Evolutionary conservation across 1,140 invertebrate species (phyloP).

Genomic region (Sitodiplosis mosellana): DNA sequence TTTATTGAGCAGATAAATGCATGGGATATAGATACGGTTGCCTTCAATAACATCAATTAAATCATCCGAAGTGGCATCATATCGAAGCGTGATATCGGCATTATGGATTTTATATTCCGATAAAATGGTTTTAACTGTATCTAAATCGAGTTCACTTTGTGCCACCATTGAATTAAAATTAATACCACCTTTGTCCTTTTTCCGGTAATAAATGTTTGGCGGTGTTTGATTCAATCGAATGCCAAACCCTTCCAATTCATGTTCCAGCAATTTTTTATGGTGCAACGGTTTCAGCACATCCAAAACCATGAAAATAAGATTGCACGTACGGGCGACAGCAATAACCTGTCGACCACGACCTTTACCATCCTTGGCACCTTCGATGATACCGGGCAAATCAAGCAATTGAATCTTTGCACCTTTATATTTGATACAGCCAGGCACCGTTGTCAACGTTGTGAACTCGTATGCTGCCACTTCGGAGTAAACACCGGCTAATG

Average conservation of each 20-base stretch:
- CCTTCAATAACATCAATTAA: slow-evolving; percentile 98
- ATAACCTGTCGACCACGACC: slow-evolving; percentile 88
- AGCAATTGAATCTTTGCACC: slow-evolving; percentile 97
- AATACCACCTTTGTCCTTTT: slow-evolving; percentile 89
- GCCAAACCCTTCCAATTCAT: slow-evolving; percentile 98
- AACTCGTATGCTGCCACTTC: slow-evolving; percentile 99
- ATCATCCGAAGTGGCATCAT: slow-evolving; percentile 94
- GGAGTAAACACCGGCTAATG: slow-evolving; percentile 95
- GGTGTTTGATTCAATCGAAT: slow-evolving; percentile 91
- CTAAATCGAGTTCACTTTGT: slow-evolving; percentile 88
- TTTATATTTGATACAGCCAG: slow-evolving; percentile 98
- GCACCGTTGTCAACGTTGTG: slow-evolving; percentile 97
- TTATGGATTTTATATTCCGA: slow-evolving; percentile 98
- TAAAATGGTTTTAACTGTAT: slow-evolving; percentile 90
- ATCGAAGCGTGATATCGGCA: slow-evolving; percentile 86
- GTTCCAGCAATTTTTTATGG: slow-evolving; percentile 91
- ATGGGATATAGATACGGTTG: slow-evolving; percentile 94
- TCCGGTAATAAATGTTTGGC: slow-evolving; percentile 90
- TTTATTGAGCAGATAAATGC: slow-evolving; percentile 98
- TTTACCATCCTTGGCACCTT: slow-evolving; percentile 94
- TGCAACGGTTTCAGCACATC: slow-evolving; percentile 94
- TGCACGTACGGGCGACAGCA: slow-evolving; percentile 95
- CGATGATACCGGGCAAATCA: slow-evolving; percentile 99
- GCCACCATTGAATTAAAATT: slow-evolving; percentile 77
- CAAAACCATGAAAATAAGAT: slow-evolving; percentile 93